Conservation (phyloP, 2,113 vertebrate genomes). For the Haliaeetus leucogaster region DNA sequence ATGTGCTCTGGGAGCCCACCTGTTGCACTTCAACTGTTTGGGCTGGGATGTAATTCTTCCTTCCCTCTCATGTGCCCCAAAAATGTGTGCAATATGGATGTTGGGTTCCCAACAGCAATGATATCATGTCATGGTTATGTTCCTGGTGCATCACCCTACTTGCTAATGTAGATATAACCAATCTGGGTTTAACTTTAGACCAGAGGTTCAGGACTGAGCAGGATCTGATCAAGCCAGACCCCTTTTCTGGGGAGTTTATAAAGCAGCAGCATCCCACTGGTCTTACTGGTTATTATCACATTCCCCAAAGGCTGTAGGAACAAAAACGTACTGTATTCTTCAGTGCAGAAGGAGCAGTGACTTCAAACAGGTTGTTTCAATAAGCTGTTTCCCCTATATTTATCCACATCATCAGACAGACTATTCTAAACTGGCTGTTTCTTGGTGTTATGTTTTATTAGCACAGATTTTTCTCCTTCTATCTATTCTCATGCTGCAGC, state of each 20-base stretch:
- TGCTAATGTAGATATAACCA: fast-evolving
- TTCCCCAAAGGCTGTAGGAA: background rate
- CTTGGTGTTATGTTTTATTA: background rate
- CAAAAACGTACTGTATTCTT: background rate
- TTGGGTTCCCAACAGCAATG: background rate
- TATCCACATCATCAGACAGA: background rate
- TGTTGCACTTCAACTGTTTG: fast-evolving
- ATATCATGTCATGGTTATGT: fast-evolving
- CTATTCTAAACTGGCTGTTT: background rate
- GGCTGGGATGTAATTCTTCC: background rate
- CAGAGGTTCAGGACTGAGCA: background rate
- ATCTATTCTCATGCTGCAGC: background rate
- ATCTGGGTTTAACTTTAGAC: background rate
- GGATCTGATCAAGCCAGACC: background rate
- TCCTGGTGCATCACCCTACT: background rate
- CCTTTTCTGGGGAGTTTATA: background rate
- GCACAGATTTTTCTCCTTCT: background rate
- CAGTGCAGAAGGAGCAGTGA: background rate
- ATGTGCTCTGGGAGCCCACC: background rate
- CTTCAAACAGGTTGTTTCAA: background rate
- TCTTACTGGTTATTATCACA: background rate
- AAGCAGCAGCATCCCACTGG: background rate
- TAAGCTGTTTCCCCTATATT: background rate
- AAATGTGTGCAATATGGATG: fast-evolving
- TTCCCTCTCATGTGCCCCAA: background rate